Evolutionary conservation across 2,113 vertebrate species (phyloP).

Genomic region (Bambusicola thoracicus): DNA sequence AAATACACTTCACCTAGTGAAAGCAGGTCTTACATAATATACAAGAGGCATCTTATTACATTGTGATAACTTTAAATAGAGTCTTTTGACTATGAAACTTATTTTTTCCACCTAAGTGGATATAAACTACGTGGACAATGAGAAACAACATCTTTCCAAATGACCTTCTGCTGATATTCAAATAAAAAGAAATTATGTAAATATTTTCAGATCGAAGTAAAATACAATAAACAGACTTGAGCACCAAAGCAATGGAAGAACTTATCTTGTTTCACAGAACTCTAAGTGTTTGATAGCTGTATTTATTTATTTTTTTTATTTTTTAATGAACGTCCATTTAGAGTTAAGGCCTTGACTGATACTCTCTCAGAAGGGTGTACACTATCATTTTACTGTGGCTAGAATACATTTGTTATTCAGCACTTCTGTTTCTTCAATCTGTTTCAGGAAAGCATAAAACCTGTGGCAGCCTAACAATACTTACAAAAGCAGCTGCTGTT

Average conservation of each 20-base stretch:
- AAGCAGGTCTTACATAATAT: conserved; percentile 60
- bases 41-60: conserved; percentile 65
- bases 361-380: background rate
- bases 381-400: background rate
- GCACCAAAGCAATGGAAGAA: background rate
- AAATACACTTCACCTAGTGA: conserved; percentile 63
- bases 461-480: background rate
- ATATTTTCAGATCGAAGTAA: conserved; percentile 25
- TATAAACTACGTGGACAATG: conserved; percentile 26
- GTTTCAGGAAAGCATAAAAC: background rate
- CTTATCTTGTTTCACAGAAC: background rate
- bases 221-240: background rate
- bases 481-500: background rate
- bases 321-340: background rate
- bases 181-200: background rate
- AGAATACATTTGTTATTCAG: background rate
- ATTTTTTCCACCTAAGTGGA: conserved; percentile 39
- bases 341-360: background rate
- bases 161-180: background rate
- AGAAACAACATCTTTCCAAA: conserved; percentile 37
- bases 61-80: conserved; percentile 62
- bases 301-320: background rate
- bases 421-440: background rate
- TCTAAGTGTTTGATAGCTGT: background rate
- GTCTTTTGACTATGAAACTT: conserved; percentile 53